Evolutionary conservation across 2,888 invertebrate genomes (phyloP).

Genomic region (Tromatobia lineatoria): DNA sequence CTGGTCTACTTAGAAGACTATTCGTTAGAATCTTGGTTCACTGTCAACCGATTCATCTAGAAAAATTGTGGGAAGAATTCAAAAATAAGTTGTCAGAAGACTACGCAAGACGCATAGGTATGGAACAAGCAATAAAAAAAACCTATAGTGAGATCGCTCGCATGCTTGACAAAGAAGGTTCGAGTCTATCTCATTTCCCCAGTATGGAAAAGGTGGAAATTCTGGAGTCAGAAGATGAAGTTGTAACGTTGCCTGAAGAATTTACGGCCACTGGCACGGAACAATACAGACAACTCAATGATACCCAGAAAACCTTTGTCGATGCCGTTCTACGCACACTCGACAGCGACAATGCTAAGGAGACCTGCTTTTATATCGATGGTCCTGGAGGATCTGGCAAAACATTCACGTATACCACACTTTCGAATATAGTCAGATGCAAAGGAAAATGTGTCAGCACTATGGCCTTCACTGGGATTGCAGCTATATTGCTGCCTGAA

Average conservation of each 20-base stretch:
- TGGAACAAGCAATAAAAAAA: conserved; percentile 49
- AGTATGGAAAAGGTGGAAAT: conserved; percentile 46
- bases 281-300: conserved; percentile 64
- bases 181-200: conserved; percentile 49
- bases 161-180: conserved; percentile 30
- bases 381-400: no score
- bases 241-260: not conserved
- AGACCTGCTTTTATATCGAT: conserved; percentile 73
- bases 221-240: conserved; percentile 19
- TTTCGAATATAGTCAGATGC: conserved; percentile 67
- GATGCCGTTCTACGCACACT: conserved; percentile 58
- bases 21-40: no score
- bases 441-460: conserved; percentile 60
- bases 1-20: no score
- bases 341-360: conserved; percentile 30
- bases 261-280: conserved; percentile 41
- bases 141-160: conserved; percentile 61
- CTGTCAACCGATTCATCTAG: no score
- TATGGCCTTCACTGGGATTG: conserved; percentile 80
- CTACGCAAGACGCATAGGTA: conserved; percentile 28
- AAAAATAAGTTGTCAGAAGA: conserved; percentile 66
- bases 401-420: no score
- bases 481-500: conserved; percentile 78
- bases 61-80: conserved; percentile 71
- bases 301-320: conserved; percentile 67